Evolutionary conservation across 2,113 vertebrate species (phyloP), one percentile per base, ranked within the genome.

Genomic region (Callocephalon fimbriatum): DNA sequence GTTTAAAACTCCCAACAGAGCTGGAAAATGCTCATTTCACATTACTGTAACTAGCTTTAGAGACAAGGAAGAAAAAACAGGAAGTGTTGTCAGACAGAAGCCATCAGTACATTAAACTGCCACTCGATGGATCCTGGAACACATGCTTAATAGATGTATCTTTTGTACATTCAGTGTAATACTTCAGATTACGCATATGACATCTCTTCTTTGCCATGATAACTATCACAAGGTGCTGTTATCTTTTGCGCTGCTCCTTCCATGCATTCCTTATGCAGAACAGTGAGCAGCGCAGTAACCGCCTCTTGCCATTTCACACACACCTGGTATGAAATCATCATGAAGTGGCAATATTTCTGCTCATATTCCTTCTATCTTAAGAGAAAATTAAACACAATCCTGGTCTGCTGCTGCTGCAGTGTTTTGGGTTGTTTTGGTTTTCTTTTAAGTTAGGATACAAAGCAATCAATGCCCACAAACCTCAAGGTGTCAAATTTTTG

Each of bases 1-100:
- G 27, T 94, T 96, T 87, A 81, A 83, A 77, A 70, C 48, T 90
- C 70, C 27, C 12, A 21, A 48, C 37, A 93, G 78, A 83, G 88
- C n/a, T 37, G 20, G 70, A 45, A 88, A 95, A 70, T 0, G 5
- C 9, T 88, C 53, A 45, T 58, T 88, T 95, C 42, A 51, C 29
- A 38, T 73, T 53, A 35, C 9, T 92, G 32, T 73, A 86, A 91
- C 40, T 18, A 26, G 56, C 35, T 68, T 42, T 37, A 86, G 45
- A 37, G 40, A 86, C 19, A 80, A 73, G 51, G 66, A 75, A 63
- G 42, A 29, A 87, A 77, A 62, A 85, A 50, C 6, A 72, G 21
- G 32, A 88, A 68, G 40, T 22, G 6, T 54, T 88, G 58, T 22
- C 66, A 82, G 53, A 73, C 44, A 96, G 62, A 79, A 68, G 53